Percentiles rank a stretch among this genome's conserved stretches.
phyloP scores from a whole-genome alignment of 2,113 vertebrate genomes.

The Cairina moschata region DNA sequence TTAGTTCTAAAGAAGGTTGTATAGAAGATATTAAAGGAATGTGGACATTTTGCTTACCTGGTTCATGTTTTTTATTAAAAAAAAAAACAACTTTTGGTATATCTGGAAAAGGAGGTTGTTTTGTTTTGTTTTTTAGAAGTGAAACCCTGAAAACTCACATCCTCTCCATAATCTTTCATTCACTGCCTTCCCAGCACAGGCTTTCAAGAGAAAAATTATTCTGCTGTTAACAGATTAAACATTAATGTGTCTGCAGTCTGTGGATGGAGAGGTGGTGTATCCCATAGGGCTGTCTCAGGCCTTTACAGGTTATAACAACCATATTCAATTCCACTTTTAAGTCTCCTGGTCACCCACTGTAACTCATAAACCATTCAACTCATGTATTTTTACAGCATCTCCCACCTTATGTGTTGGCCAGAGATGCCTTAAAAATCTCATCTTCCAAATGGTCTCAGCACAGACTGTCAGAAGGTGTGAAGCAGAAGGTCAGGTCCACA shows the following conservation, averaged over 20 bases:
- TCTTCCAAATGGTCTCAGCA: background rate
- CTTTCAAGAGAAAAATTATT: background rate
- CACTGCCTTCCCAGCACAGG: background rate
- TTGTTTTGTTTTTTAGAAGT: background rate
- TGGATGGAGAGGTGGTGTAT: accelerated
- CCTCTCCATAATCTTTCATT: background rate
- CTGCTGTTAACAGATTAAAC: background rate
- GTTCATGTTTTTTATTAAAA: background rate
- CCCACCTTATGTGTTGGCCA: background rate
- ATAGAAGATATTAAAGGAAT: background rate
- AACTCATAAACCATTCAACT: background rate
- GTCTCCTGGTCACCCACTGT: background rate
- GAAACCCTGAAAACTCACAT: background rate
- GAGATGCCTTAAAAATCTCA: background rate
- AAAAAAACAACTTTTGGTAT: background rate
- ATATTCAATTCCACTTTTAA: background rate
- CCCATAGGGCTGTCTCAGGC: background rate
- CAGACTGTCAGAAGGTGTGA: background rate
- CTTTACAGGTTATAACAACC: background rate
- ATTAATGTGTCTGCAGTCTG: background rate
- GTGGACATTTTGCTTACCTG: background rate
- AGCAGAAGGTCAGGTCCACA: background rate
- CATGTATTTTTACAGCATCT: background rate
- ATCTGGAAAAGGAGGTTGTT: background rate
- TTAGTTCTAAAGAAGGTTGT: background rate